These are phyloP conservation scores for Arctopsyche grandis DNA, from an alignment of 1,140 invertebrate species.

Conservation along the genomic window DNA sequence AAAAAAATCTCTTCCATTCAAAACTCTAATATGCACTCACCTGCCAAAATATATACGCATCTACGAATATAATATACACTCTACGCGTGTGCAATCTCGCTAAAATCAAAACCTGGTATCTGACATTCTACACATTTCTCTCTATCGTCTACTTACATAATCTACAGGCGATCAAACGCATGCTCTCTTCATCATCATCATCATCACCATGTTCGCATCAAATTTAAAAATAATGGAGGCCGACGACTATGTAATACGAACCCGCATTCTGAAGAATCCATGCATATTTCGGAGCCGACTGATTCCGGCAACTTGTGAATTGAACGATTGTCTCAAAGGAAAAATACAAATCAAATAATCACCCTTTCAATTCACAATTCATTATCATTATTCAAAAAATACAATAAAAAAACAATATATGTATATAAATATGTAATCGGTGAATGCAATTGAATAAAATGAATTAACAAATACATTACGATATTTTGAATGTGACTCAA, in stretches of 20 bases:
- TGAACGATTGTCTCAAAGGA: no score
- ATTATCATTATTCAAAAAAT: no score
- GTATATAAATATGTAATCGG: no score
- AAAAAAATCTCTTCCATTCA: conserved; percentile 3
- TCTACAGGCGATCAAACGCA: conserved; percentile 16
- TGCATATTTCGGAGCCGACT: no score
- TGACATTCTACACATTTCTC: conserved; percentile 32
- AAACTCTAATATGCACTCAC: conserved; percentile 38
- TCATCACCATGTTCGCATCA: background rate
- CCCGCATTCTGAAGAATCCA: conserved; percentile 13
- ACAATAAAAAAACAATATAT: no score
- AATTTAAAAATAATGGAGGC: conserved; percentile 17
- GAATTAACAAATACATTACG: no score
- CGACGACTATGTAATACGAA: conserved; percentile 21
- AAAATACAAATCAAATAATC: no score
- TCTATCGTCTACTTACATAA: conserved; percentile 27
- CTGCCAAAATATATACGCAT: conserved; percentile 32
- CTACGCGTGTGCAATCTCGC: conserved; percentile 36
- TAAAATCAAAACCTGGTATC: conserved; percentile 28
- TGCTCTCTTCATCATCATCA: background rate
- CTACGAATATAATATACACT: conserved; percentile 44
- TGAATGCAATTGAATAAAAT: no score
- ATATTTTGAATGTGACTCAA: no score
- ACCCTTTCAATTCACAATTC: no score
- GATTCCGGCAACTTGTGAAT: no score